Percentiles rank a stretch among this genome's conserved stretches.
phyloP scores from a whole-genome alignment of 2,888 invertebrate species.

The Volucella zonaria region DNA sequence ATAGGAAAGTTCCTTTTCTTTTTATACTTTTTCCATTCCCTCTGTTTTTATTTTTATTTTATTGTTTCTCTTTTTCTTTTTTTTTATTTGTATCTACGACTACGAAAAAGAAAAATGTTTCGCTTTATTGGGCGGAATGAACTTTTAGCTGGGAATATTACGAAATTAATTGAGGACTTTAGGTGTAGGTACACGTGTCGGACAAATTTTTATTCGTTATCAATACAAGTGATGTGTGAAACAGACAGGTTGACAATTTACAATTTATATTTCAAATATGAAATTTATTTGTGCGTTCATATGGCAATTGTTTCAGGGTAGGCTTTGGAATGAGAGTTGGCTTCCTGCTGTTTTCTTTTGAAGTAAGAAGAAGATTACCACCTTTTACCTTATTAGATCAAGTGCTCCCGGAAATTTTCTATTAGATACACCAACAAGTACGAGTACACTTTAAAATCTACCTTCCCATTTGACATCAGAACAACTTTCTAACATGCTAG shows the following conservation, averaged over 20 bases:
- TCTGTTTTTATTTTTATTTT: not conserved
- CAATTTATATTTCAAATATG: not conserved
- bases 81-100: not conserved
- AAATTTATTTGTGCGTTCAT: too few species aligned
- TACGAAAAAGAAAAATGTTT: constrained; percentile 29
- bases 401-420: too few species aligned
- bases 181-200: constrained; percentile 31
- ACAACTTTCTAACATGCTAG: too few species aligned
- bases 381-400: too few species aligned
- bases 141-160: constrained; percentile 49
- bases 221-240: not conserved
- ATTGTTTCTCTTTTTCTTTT: not conserved
- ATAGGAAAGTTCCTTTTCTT: constrained; percentile 4
- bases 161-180: constrained; percentile 24
- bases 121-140: constrained; percentile 40
- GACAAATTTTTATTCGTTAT: constrained; percentile 8
- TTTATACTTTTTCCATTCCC: not conserved
- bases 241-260: not conserved
- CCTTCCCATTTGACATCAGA: too few species aligned
- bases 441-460: too few species aligned
- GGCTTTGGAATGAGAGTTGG: too few species aligned
- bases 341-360: too few species aligned
- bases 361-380: too few species aligned
- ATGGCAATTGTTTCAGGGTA: too few species aligned
- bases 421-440: too few species aligned